Evolutionary conservation across 1,140 invertebrate genomes (phyloP), one percentile per base, ranked within the genome.

Genomic region (Hermatobates lingyangjiaoensis): DNA sequence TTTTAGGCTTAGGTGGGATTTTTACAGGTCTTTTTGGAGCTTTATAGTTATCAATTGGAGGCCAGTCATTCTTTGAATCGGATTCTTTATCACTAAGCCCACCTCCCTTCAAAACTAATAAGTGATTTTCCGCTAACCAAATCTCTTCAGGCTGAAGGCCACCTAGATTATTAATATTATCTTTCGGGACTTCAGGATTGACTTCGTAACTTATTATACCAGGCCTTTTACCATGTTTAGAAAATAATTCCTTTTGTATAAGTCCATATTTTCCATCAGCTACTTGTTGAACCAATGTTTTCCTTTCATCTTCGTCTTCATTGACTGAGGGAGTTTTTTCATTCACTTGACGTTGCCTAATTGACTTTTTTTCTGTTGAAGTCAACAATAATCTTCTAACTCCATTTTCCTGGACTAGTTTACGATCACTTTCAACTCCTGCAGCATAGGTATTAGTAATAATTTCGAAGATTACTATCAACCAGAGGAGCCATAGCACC

Each of bases 201-300:
- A 72, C 65, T 15, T 74, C 71, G 60, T 89, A 89, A 59, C 83
- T 87, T 3, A 89, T 69, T 18, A 89, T 76, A 0, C 86, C 86
- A 0, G 83, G 84, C 39, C 81, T 67, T 60, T 80, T 76, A 1
- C 78, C 74, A 5, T 69, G 65, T 7, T 73, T 71, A 0, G 72
- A 60, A 60, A 84, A 85, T 45, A 89, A 72, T 65, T 90, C 86
- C 61, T 81, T 81, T 59, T 89, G 84, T 54, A 91, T 86, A 0
- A 90, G 66, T 1, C 83, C 86, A 62, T 91, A 91, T 67, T 88
- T 89, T 10, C 85, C 86, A 60, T 88, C 85, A 40, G 81, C 78
- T 46, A 88, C 83, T 66, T 88, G 84, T 64, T 88, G 82, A 0
- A 82, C 76, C 25, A 88, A 67, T 1, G 83, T 87, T 61, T 87